phyloP scores from a whole-genome alignment of 2,888 invertebrate species.

The Megastigmus dorsalis region DNA sequence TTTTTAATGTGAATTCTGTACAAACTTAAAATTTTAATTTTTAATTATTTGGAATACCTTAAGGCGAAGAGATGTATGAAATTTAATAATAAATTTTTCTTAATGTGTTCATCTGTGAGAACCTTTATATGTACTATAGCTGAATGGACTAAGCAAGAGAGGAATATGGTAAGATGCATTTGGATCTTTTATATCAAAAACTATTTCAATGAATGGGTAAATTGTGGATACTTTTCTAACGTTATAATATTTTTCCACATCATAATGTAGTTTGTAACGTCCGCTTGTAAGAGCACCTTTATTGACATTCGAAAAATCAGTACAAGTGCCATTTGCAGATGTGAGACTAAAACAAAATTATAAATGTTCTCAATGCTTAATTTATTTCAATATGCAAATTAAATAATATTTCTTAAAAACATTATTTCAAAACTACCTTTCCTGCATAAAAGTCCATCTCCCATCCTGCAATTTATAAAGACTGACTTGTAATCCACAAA shows the following conservation, averaged over 20 bases:
- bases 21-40: background rate
- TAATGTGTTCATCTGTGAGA: conserved; percentile 70
- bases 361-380: conserved; percentile 27
- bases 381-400: background rate
- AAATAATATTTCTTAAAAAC: background rate
- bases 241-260: conserved; percentile 83
- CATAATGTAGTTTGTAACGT: conserved; percentile 84
- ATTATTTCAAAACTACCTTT: conserved; percentile 66
- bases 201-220: conserved; percentile 87
- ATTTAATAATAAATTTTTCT: background rate
- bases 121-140: conserved; percentile 87
- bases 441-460: conserved; percentile 82
- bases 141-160: conserved; percentile 83
- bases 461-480: conserved; percentile 81
- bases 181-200: conserved; percentile 80
- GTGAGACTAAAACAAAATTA: conserved; percentile 74
- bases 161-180: conserved; percentile 85
- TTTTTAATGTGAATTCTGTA: conserved; percentile 29
- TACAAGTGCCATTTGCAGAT: conserved; percentile 81
- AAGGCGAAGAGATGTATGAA: background rate
- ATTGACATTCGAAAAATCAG: conserved; percentile 77
- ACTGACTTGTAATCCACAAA: conserved; percentile 80
- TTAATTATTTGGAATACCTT: background rate
- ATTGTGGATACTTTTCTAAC: conserved; percentile 78
- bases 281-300: conserved; percentile 79